Conservation (phyloP, 2,113 vertebrate species). For the Nesoenas mayeri region DNA sequence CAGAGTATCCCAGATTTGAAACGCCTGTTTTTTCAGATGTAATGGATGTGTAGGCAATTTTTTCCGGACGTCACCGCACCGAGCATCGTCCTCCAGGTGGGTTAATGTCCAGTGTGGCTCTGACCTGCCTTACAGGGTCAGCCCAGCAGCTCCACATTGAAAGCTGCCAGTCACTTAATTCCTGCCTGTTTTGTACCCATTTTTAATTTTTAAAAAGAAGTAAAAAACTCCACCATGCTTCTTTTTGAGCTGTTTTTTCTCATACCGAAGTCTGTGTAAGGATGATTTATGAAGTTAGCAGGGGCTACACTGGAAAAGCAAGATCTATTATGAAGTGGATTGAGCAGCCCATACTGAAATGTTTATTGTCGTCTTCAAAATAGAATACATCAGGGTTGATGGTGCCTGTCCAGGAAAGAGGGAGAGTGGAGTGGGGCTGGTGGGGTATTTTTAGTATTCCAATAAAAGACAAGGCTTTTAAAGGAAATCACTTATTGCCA, state of each 20-base stretch:
- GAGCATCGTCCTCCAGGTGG: not conserved
- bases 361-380: slow-evolving; percentile 67
- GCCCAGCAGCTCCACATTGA: not conserved
- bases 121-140: not conserved
- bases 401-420: slow-evolving; percentile 64
- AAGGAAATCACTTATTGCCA: slow-evolving; percentile 69
- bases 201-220: not conserved
- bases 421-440: slow-evolving; percentile 14
- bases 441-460: slow-evolving; percentile 66
- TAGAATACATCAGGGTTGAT: slow-evolving; percentile 54
- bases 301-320: slow-evolving; percentile 55
- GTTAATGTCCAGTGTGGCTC: not conserved
- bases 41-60: not conserved
- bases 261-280: slow-evolving; percentile 27
- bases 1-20: not conserved
- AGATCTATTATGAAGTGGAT: slow-evolving; percentile 41
- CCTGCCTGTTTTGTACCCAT: not conserved
- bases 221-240: not conserved
- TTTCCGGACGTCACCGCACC: not conserved
- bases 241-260: slow-evolving; percentile 25
- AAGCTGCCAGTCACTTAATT: not conserved
- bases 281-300: slow-evolving; percentile 61
- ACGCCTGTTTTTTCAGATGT: not conserved
- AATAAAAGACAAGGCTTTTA: slow-evolving; percentile 63
- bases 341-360: slow-evolving; percentile 64